Conservation (phyloP, 2,888 invertebrate genomes). For the Trypoxylon attenuatum region DNA sequence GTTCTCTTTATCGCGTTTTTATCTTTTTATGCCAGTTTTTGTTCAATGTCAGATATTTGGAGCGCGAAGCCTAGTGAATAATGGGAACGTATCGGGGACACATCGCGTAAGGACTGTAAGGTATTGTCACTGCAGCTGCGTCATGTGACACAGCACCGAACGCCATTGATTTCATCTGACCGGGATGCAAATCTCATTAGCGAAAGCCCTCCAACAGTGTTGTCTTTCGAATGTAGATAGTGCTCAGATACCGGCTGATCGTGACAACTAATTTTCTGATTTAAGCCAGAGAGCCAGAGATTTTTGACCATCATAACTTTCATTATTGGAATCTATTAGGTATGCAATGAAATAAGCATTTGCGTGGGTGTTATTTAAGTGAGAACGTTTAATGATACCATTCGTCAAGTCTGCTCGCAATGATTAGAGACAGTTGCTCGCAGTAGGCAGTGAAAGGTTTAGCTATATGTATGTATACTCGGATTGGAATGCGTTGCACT, state of each 20-base stretch:
- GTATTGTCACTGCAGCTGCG: constrained; percentile 32
- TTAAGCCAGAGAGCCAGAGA: no score
- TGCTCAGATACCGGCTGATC: no score
- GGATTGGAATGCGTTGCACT: no score
- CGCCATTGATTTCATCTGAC: constrained; percentile 27
- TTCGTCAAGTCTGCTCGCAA: not conserved
- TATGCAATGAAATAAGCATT: no score
- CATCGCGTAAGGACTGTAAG: constrained; percentile 17
- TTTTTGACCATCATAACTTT: no score
- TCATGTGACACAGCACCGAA: constrained; percentile 20
- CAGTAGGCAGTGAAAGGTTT: not conserved
- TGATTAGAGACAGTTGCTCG: constrained; percentile 2
- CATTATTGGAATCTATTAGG: no score
- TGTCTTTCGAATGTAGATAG: no score
- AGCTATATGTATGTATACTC: no score
- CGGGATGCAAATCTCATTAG: constrained; percentile 24
- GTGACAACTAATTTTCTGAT: no score
- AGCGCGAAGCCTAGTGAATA: constrained; percentile 38
- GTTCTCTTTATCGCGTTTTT: no score
- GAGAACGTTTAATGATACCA: not conserved
- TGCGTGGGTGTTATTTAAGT: not conserved
- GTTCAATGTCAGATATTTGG: constrained; percentile 36
- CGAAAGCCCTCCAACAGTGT: not conserved
- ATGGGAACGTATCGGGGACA: constrained; percentile 51
- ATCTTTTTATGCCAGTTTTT: constrained; percentile 9